These are phyloP conservation scores for Blennius ocellaris DNA, from an alignment of 2,113 vertebrate genomes.

Conservation along the genomic window DNA sequence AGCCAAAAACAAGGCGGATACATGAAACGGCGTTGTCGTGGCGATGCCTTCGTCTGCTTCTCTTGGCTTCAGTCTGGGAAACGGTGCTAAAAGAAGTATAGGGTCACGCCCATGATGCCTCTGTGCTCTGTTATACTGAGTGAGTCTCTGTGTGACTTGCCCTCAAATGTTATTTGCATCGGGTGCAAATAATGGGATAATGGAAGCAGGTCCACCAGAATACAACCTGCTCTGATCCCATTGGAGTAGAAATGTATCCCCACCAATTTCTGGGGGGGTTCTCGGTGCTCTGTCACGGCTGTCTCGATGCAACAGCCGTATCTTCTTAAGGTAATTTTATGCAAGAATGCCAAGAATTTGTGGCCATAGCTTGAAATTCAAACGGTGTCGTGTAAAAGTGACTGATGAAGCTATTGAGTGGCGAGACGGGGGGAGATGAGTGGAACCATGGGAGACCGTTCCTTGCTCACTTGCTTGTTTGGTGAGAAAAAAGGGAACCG, in stretches of 20 bases:
- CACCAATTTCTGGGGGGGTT: no score
- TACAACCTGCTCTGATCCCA: slow-evolving; percentile 20
- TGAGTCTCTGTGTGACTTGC: not conserved
- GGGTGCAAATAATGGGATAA: no score
- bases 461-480: not conserved
- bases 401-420: slow-evolving; percentile 86
- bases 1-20: not conserved
- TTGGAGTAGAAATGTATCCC: not conserved
- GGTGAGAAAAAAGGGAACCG: not conserved
- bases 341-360: slow-evolving; percentile 61
- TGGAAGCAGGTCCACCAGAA: not conserved
- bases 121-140: not conserved
- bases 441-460: slow-evolving; percentile 24
- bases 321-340: slow-evolving; percentile 47
- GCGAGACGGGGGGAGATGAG: slow-evolving; percentile 56
- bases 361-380: slow-evolving; percentile 62
- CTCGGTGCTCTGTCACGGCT: not conserved
- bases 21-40: not conserved
- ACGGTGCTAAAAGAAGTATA: no score
- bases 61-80: no score
- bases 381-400: slow-evolving; percentile 87
- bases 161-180: not conserved
- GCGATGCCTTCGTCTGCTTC: no score
- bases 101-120: not conserved
- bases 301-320: not conserved